Conservation (phyloP, 23 tunicate genomes). For the Ascidia mentula region DNA sequence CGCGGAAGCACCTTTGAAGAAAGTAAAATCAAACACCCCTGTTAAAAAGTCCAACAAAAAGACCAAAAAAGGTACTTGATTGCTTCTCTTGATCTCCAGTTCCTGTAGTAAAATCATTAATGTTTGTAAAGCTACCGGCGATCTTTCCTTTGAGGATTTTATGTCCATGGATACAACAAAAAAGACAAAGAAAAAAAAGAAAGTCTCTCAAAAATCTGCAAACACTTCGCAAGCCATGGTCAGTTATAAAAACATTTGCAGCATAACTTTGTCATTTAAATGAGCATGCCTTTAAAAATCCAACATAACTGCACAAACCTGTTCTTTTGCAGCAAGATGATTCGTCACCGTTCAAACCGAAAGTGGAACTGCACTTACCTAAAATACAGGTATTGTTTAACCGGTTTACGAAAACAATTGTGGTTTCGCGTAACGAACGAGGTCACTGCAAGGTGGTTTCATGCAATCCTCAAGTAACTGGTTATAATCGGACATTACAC, state of each 20-base stretch:
- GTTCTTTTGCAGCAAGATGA: not conserved
- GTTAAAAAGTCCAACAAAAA: not conserved
- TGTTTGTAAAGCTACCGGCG: not conserved
- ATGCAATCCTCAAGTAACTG: no score
- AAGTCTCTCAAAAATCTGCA: not conserved
- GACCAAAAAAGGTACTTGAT: not conserved
- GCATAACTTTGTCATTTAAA: no score
- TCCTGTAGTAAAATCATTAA: not conserved
- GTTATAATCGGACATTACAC: no score
- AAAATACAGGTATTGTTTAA: slow-evolving; percentile 65
- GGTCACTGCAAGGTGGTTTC: no score
- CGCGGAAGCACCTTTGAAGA: not conserved
- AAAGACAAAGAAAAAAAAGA: slow-evolving; percentile 56
- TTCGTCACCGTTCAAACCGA: slow-evolving; percentile 17
- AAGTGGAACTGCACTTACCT: slow-evolving; percentile 72
- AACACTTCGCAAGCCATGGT: not conserved
- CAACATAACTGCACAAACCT: no score
- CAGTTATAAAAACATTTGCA: no score
- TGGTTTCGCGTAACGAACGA: no score
- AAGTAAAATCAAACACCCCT: not conserved
- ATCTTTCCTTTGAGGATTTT: slow-evolving; percentile 64
- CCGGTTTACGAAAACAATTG: no score
- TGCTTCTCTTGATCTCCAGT: not conserved
- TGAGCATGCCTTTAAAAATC: no score
- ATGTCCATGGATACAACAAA: slow-evolving; percentile 43